These are phyloP conservation scores for Drosophila burlai DNA, from an alignment of 1,140 invertebrate genomes.

Conservation along the genomic window DNA sequence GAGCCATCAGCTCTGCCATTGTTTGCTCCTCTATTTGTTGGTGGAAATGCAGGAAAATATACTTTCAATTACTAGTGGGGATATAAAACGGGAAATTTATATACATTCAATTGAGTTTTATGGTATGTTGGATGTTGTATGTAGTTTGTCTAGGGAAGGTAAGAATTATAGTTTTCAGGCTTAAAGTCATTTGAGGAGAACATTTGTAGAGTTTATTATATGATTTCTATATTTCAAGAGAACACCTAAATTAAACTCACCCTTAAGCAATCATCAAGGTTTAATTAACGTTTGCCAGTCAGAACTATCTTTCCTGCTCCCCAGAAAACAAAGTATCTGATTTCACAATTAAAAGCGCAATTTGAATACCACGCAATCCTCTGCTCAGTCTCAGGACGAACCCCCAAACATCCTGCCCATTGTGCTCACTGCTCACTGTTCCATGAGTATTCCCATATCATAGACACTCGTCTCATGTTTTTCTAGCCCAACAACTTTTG, in stretches of 20 bases:
- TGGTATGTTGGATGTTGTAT: constrained; percentile 12
- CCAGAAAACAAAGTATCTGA: constrained; percentile 31
- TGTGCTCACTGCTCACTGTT: neutral
- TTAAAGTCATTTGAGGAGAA: neutral
- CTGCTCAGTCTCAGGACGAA: neutral
- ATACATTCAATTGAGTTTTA: constrained; percentile 35
- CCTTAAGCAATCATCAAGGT: neutral
- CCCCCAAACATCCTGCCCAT: neutral
- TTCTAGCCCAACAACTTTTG: constrained; percentile 34
- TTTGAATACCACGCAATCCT: constrained; percentile 37
- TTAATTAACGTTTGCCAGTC: constrained; percentile 22
- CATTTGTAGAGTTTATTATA: too few species aligned
- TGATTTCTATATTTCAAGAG: neutral
- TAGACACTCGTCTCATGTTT: constrained; percentile 54
- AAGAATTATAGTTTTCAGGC: neutral
- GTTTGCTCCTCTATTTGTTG: constrained; percentile 18
- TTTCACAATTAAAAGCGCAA: constrained; percentile 50
- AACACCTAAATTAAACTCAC: neutral
- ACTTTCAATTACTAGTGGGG: constrained; percentile 26
- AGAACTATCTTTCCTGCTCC: constrained; percentile 7
- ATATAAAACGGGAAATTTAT: constrained; percentile 32
- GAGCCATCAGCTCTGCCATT: constrained; percentile 8
- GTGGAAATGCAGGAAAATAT: constrained; percentile 13
- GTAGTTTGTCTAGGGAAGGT: neutral
- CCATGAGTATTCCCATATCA: constrained; percentile 45